Conservation (phyloP, 2,888 invertebrate species). For the Polyploca ridens region DNA sequence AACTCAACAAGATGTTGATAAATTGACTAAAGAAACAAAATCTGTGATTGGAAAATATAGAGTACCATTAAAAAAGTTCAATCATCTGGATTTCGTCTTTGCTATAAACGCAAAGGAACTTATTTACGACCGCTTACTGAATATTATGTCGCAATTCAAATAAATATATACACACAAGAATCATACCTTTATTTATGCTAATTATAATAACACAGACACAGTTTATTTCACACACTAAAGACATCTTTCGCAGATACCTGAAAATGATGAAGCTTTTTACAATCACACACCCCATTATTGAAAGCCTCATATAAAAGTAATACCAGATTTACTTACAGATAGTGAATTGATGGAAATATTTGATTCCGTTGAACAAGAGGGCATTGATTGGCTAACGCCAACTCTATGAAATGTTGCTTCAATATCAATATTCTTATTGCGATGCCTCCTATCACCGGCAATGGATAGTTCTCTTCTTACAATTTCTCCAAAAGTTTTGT, state of each 20-base stretch:
- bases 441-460: conserved; percentile 41
- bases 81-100: conserved; percentile 85
- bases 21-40: conserved; percentile 65
- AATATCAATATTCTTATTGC: conserved; percentile 47
- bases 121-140: conserved; percentile 82
- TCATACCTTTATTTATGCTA: not conserved
- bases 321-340: conserved; percentile 37
- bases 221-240: conserved; percentile 18
- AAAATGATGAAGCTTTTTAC: conserved; percentile 16
- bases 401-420: conserved; percentile 57
- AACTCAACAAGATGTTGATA: conserved; percentile 70
- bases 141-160: conserved; percentile 70
- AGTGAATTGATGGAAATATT: conserved; percentile 22
- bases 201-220: conserved; percentile 25
- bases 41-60: conserved; percentile 74
- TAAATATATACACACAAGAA: conserved; percentile 23
- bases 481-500: conserved; percentile 66
- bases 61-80: conserved; percentile 75
- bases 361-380: conserved; percentile 48
- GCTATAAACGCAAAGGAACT: conserved; percentile 83
- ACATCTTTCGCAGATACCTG: conserved; percentile 29
- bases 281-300: not conserved
- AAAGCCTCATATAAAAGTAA: no score
- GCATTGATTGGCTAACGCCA: conserved; percentile 42
- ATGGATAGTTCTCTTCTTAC: conserved; percentile 64